Base-by-base conservation (phyloP, 2,797 vertebrate genomes). In the Steatocranus sp. region DNA sequence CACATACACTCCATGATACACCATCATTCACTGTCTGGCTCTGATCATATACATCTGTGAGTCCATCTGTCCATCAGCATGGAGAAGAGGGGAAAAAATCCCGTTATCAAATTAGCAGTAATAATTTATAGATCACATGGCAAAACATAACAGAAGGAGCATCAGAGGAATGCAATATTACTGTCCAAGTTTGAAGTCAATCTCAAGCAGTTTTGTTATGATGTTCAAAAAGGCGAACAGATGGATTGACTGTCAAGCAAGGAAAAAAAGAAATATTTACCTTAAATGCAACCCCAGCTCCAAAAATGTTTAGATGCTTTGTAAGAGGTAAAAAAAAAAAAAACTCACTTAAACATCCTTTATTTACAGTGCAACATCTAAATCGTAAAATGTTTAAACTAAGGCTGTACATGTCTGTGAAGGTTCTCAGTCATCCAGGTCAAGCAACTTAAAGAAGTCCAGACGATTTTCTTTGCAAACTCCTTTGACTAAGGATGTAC, bases 41-140 rank as follows among this genome's bases (percentile, higher is more conserved):
- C 46, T 20, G 5, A 51, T 43, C n/a, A 15, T 32, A 11, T 78
- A 66, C 80, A 83, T 82, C 84, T 89, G 83, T 18, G 78, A 51
- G 76, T 85, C 87, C 86, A 85, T 91, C 87, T 86, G 88, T 80
- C 63, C 78, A 11, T 70, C 76, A 15, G 68, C 48, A 11, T 8
- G 63, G 11, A 43, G 74, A 43, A n/a, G 30, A 36, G 34, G 32
- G 14, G 6, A 0, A 18, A 34, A 17, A 38, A 27, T 8, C 10
- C 63, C 25, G 23, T 12, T 54, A 68, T 76, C 43, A 80, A 63
- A 77, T 81, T 75, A 81, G 78, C 46, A 25, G 50, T 25, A 6
- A 73, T 80, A 5, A 77, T 70, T 79, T 75, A 34, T 77, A 82
- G 75, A 49, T 75, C 49, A 27, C 63, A 43, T 56, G 43, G n/a